These are phyloP conservation scores for Brachirus orientalis DNA, from an alignment of 2,113 vertebrate genomes.

Conservation along the genomic window DNA sequence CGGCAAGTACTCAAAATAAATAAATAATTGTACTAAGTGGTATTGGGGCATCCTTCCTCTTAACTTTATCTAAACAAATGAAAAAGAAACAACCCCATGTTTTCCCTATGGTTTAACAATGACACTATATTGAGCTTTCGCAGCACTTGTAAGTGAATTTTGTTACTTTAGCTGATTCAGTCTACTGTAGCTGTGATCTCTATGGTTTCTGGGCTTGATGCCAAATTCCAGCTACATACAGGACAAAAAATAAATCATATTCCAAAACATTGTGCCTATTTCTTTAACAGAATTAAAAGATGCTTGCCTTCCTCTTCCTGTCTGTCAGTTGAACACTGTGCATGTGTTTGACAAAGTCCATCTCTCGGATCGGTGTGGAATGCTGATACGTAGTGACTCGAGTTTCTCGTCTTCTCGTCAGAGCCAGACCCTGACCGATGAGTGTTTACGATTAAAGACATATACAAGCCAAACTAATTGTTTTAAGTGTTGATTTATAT, in stretches of 20 bases:
- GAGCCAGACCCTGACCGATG: slow-evolving; percentile 6
- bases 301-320: slow-evolving; percentile 29
- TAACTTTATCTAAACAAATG: too few species aligned
- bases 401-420: slow-evolving; percentile 25
- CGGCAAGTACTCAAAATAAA: too few species aligned
- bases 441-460: slow-evolving; percentile 13
- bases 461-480: slow-evolving; percentile 20
- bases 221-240: not conserved
- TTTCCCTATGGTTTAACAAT: too few species aligned
- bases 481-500: slow-evolving; percentile 22
- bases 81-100: too few species aligned
- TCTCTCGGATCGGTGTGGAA: slow-evolving; percentile 75
- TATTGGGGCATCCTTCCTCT: too few species aligned
- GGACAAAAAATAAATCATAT: not conserved
- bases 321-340: slow-evolving; percentile 37
- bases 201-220: too few species aligned
- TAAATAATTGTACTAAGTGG: too few species aligned
- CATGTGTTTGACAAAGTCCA: slow-evolving; percentile 65
- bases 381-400: slow-evolving; percentile 37
- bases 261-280: not conserved
- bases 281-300: slow-evolving; percentile 1
- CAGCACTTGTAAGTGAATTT: too few species aligned
- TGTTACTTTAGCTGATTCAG: too few species aligned
- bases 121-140: too few species aligned
- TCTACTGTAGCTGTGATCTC: too few species aligned